These are phyloP conservation scores for Cyphomyrus discorhynchus DNA, from an alignment of 2,113 vertebrate genomes.

Conservation along the genomic window DNA sequence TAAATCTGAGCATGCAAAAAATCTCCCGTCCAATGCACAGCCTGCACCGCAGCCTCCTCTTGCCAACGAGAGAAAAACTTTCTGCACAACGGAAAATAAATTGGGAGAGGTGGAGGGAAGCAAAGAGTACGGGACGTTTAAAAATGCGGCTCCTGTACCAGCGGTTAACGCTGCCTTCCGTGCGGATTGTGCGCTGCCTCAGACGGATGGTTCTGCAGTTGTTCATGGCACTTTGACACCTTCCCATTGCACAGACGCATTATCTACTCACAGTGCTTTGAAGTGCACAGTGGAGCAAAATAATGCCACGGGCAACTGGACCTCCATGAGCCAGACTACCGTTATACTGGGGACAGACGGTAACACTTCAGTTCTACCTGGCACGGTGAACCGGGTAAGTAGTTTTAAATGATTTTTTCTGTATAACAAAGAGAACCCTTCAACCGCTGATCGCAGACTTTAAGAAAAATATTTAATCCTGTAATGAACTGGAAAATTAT, in stretches of 20 bases:
- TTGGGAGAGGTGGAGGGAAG: constrained; percentile 63
- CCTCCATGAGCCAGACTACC: constrained; percentile 85
- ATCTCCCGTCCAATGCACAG: constrained; percentile 39
- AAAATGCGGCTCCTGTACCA: constrained; percentile 57
- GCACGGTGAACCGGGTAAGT: constrained; percentile 76
- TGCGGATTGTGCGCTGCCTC: constrained; percentile 56
- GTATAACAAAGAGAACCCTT: background rate
- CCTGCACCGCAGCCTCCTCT: constrained; percentile 49
- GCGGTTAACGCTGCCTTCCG: constrained; percentile 56
- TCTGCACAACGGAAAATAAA: constrained; percentile 61
- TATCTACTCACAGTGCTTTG: constrained; percentile 54
- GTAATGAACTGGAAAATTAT: background rate
- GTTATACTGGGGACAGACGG: constrained; percentile 90
- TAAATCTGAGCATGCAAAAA: constrained; percentile 61
- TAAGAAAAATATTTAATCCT: background rate
- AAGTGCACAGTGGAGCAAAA: constrained; percentile 74
- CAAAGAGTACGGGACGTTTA: constrained; percentile 78
- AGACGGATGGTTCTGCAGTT: constrained; percentile 32
- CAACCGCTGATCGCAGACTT: background rate
- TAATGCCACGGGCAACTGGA: constrained; percentile 74
- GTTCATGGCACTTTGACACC: constrained; percentile 67
- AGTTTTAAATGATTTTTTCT: constrained; percentile 34
- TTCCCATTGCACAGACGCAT: constrained; percentile 56
- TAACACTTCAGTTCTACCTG: constrained; percentile 81
- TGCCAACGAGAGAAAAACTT: constrained; percentile 66